Evolutionary conservation across 1,140 invertebrate genomes (phyloP).

Genomic region (Lepidurus arcticus): DNA sequence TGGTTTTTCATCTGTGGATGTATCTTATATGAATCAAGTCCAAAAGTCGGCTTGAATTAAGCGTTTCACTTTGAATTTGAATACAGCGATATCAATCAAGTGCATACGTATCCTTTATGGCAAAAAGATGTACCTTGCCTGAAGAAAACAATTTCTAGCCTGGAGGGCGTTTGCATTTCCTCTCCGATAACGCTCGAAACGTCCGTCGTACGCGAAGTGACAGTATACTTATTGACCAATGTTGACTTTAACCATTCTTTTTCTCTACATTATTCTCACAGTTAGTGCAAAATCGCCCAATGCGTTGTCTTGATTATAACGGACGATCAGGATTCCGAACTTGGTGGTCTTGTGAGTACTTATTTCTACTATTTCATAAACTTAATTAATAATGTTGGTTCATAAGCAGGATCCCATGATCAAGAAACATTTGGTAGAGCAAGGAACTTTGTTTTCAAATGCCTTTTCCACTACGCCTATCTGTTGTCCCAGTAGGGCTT

Average conservation of each 20-base stretch:
- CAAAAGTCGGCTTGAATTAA: background rate
- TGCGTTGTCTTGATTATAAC: slow-evolving; percentile 72
- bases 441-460: slow-evolving; percentile 63
- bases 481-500: slow-evolving; percentile 82
- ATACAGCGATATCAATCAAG: background rate
- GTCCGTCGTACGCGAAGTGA: too few relatives aligned
- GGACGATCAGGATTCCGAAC: slow-evolving; percentile 75
- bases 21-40: background rate
- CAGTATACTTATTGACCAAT: background rate
- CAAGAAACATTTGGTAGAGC: slow-evolving; percentile 53
- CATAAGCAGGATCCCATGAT: slow-evolving; percentile 30
- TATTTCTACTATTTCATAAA: background rate
- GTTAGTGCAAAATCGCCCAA: slow-evolving; percentile 51
- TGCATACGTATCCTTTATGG: too few relatives aligned
- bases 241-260: background rate
- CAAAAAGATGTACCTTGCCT: too few relatives aligned
- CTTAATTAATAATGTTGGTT: background rate
- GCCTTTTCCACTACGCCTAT: slow-evolving; percentile 72
- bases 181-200: too few relatives aligned
- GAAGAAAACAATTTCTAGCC: too few relatives aligned
- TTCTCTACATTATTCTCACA: background rate
- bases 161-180: too few relatives aligned
- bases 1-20: slow-evolving; percentile 27
- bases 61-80: slow-evolving; percentile 9
- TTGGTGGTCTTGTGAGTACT: slow-evolving; percentile 65